Percentiles rank a stretch among this genome's conserved stretches.
Conservation (phyloP, 2,888 invertebrate genomes). For the Chirona hameri region DNA sequence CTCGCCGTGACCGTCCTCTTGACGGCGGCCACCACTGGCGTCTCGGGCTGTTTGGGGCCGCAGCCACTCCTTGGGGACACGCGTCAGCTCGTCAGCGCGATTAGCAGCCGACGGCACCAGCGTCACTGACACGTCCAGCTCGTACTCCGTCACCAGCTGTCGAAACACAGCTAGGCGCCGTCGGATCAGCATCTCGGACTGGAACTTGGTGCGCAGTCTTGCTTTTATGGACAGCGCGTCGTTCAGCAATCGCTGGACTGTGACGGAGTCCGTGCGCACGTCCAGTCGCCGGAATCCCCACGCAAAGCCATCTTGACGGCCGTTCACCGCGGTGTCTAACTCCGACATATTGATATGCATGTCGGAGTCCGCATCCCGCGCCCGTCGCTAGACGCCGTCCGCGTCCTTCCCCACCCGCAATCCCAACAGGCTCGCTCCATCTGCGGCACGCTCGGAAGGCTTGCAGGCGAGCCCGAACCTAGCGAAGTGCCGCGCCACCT, state of each 20-base stretch:
- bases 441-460: background rate
- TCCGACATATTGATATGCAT: conserved; percentile 28
- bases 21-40: conserved; percentile 33
- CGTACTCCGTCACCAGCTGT: background rate
- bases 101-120: background rate
- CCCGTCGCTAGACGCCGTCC: background rate
- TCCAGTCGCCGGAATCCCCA: conserved; percentile 8
- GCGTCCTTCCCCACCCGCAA: background rate
- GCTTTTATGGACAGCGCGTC: background rate
- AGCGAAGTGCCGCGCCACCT: conserved; percentile 27
- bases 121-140: background rate
- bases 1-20: conserved; percentile 32
- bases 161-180: background rate
- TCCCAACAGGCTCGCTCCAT: conserved; percentile 28
- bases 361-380: background rate
- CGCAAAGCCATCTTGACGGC: background rate
- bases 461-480: conserved; percentile 28
- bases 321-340: background rate
- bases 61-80: conserved; percentile 5
- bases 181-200: background rate
- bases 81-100: conserved; percentile 23
- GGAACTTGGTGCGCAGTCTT: background rate
- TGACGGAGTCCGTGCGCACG: background rate
- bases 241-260: background rate
- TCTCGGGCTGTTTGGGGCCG: no score